phyloP scores from a whole-genome alignment of 1,140 invertebrate genomes.

The Manduca sexta region DNA sequence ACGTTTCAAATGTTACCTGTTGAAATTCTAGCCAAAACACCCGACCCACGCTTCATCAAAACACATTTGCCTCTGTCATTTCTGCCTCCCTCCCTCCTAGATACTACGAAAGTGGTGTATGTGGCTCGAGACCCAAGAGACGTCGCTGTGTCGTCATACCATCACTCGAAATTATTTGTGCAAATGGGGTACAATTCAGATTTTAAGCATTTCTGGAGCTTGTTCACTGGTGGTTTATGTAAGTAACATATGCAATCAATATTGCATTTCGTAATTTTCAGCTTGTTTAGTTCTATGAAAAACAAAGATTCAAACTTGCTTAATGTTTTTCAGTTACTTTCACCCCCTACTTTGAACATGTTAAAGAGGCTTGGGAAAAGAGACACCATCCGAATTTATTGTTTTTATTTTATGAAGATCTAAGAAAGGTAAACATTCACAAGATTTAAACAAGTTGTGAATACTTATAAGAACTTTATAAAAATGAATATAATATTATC shows the following conservation, averaged over 20 bases:
- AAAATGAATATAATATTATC: too few relatives aligned
- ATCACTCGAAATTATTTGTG: conserved; percentile 74
- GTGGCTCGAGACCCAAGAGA: conserved; percentile 87
- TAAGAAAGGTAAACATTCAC: conserved; percentile 75
- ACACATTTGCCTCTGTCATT: conserved; percentile 81
- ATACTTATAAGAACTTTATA: too few relatives aligned
- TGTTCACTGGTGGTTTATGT: conserved; percentile 81
- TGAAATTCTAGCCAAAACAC: too few relatives aligned
- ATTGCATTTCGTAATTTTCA: too few relatives aligned
- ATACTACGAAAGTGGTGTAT: conserved; percentile 77
- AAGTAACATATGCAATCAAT: conserved; percentile 17
- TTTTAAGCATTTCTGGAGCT: conserved; percentile 81
- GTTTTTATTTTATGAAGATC: conserved; percentile 85
- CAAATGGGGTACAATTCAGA: conserved; percentile 78
- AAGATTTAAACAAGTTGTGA: too few relatives aligned
- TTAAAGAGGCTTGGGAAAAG: conserved; percentile 78
- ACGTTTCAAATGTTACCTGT: too few relatives aligned
- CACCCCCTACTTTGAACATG: conserved; percentile 80
- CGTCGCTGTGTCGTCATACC: conserved; percentile 85
- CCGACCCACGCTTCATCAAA: conserved; percentile 78
- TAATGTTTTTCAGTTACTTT: conserved; percentile 75
- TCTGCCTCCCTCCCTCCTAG: conserved; percentile 67
- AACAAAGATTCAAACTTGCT: too few relatives aligned
- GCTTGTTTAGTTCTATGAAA: too few relatives aligned
- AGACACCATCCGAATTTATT: conserved; percentile 78